phyloP scores from a whole-genome alignment of 2,797 vertebrate genomes.

The Neoniphon sammara region DNA sequence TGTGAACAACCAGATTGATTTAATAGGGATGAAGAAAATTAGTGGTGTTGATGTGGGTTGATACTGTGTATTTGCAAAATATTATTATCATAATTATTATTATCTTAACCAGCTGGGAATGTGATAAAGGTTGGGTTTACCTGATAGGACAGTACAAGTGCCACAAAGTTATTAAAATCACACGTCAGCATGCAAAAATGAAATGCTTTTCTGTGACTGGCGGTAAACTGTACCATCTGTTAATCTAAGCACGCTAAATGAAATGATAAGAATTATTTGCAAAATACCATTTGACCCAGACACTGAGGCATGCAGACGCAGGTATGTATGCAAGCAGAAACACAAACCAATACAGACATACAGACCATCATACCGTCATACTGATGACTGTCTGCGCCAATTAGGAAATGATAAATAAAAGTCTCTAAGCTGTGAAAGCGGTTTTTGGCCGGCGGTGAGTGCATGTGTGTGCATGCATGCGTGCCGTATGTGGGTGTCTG shows the following conservation, averaged over 20 bases:
- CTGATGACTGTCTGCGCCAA: neutral
- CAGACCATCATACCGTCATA: neutral
- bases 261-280: too few relatives aligned
- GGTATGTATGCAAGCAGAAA: neutral
- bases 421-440: conserved; percentile 32
- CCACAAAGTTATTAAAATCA: too few relatives aligned
- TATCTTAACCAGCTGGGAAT: neutral
- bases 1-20: too few relatives aligned
- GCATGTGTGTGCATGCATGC: neutral
- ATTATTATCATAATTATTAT: too few relatives aligned
- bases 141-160: neutral
- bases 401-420: conserved; percentile 34
- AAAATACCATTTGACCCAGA: neutral
- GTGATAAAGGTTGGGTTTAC: neutral
- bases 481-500: conserved; percentile 10
- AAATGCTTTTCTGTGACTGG: too few relatives aligned
- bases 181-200: neutral
- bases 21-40: too few relatives aligned
- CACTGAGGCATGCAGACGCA: neutral
- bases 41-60: too few relatives aligned
- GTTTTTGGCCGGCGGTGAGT: conserved; percentile 25
- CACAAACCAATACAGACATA: neutral
- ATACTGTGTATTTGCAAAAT: neutral
- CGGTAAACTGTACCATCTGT: too few relatives aligned
- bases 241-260: too few relatives aligned